Percentiles rank a stretch among this genome's conserved stretches.
Evolutionary conservation across 2,113 vertebrate genomes (phyloP).

Genomic region (Dromas ardeola): DNA sequence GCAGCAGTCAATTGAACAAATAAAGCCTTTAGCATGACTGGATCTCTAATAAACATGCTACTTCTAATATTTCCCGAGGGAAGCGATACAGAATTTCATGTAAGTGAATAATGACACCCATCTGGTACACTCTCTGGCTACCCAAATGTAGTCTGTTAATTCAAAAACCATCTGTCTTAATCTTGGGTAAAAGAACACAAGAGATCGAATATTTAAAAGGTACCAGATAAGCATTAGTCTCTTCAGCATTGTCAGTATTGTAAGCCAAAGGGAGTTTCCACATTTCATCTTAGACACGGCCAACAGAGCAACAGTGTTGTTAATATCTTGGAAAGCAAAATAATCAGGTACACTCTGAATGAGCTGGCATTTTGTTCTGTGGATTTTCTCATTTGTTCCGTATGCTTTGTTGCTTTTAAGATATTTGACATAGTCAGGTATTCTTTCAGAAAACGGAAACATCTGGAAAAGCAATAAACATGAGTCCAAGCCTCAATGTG

Average conservation of each 20-base stretch:
- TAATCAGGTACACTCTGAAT: background rate
- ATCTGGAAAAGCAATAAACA: background rate
- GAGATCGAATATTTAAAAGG: background rate
- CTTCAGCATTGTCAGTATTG: background rate
- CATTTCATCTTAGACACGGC: background rate
- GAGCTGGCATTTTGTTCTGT: background rate
- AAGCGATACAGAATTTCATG: background rate
- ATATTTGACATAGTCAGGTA: background rate
- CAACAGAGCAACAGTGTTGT: background rate
- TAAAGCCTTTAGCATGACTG: background rate
- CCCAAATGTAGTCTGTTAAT: background rate
- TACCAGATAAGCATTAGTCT: background rate
- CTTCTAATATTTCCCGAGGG: background rate
- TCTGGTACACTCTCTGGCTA: background rate
- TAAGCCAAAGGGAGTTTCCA: background rate
- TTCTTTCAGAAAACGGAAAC: background rate
- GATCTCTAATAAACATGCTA: background rate
- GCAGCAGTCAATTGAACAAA: background rate
- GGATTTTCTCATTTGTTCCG: background rate
- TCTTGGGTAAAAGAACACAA: background rate
- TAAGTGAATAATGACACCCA: background rate
- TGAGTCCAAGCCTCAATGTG: background rate
- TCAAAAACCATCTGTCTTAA: background rate
- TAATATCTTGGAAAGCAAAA: background rate
- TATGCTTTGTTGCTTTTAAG: background rate